Conservation (phyloP, 2,888 invertebrate species). For the Pristionchus arcanus region DNA sequence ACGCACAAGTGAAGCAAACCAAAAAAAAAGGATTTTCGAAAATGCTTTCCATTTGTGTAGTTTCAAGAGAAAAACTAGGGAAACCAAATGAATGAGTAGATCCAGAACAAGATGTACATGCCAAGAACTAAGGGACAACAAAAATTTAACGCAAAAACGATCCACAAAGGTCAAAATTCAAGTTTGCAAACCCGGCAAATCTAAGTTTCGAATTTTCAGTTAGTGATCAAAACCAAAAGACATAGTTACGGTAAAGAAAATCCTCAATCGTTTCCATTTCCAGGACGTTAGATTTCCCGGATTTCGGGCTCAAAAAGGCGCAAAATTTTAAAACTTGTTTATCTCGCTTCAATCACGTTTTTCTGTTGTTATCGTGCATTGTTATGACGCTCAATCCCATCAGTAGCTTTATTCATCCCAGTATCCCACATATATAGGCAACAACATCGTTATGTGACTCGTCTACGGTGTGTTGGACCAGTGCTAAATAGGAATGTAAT, state of each 20-base stretch:
- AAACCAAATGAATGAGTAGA: too few relatives aligned
- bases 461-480: constrained; percentile 12
- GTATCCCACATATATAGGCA: constrained; percentile 1
- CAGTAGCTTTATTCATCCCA: not conserved
- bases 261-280: not conserved
- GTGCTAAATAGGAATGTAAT: constrained; percentile 33
- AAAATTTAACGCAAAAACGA: too few relatives aligned
- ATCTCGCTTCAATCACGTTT: not conserved
- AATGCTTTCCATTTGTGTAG: not conserved
- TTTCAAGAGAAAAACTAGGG: too few relatives aligned
- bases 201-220: not conserved
- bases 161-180: too few relatives aligned
- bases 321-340: constrained; percentile 9
- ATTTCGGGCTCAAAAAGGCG: too few relatives aligned
- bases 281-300: not conserved
- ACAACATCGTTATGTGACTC: constrained; percentile 17
- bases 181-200: too few relatives aligned
- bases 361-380: not conserved
- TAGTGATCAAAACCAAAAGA: not conserved
- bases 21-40: constrained; percentile 7
- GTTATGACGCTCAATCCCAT: not conserved
- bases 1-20: not conserved
- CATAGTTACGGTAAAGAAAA: not conserved
- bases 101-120: too few relatives aligned
- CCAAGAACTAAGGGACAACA: too few relatives aligned